phyloP scores from a whole-genome alignment of 1,140 invertebrate genomes.

The Drosophila chauvacae region DNA sequence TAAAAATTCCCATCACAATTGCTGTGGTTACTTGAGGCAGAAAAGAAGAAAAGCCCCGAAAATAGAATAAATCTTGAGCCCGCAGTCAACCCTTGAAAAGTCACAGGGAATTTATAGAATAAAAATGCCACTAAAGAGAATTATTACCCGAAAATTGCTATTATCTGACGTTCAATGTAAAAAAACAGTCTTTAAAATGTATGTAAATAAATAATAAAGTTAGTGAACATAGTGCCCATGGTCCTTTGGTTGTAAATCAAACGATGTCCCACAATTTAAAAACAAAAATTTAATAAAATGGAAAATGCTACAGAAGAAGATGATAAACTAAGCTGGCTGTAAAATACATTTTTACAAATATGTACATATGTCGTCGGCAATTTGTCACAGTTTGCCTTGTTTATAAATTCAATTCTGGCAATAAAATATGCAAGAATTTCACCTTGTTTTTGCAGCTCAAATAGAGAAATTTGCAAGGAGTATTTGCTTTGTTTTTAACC shows the following conservation, averaged over 20 bases:
- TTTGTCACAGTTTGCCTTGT: conserved; percentile 18
- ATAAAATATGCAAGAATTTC: not conserved
- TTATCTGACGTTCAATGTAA: conserved; percentile 11
- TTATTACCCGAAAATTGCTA: conserved; percentile 12
- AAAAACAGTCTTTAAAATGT: not conserved
- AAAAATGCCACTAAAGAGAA: conserved; percentile 9
- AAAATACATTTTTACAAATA: conserved; percentile 36
- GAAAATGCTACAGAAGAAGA: not conserved
- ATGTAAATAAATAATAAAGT: conserved; percentile 24
- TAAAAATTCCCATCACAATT: conserved; percentile 66
- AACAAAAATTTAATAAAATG: conserved; percentile 47
- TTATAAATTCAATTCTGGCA: conserved; percentile 15
- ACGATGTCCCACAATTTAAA: conserved; percentile 21
- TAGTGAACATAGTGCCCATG: not conserved
- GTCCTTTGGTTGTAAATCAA: conserved; percentile 41
- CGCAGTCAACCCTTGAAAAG: conserved; percentile 12
- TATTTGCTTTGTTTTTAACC: not conserved
- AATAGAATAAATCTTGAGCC: conserved; percentile 8
- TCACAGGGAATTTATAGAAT: not conserved
- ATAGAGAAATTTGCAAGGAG: not conserved
- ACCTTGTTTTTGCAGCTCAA: not conserved
- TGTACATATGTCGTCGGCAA: conserved; percentile 8
- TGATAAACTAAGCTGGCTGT: conserved; percentile 8
- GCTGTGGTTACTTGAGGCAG: conserved; percentile 9
- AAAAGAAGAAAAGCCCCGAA: conserved; percentile 7